These are phyloP conservation scores for Cheilosia vernalis DNA, from an alignment of 2,888 invertebrate species.

Conservation along the genomic window DNA sequence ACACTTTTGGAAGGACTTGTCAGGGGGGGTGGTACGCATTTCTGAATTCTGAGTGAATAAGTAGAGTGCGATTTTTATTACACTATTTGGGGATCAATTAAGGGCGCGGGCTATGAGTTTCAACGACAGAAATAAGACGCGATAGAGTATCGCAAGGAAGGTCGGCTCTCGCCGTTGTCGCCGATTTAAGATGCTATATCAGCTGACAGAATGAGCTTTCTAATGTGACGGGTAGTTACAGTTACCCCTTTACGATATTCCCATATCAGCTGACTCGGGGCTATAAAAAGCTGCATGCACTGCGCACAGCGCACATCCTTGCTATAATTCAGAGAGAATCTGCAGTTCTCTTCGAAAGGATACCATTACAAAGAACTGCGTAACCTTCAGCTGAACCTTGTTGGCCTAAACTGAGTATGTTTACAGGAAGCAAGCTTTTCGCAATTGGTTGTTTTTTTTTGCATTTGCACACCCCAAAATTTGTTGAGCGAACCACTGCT, in stretches of 20 bases:
- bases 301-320: conserved; percentile 34
- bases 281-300: conserved; percentile 31
- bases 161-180: neutral
- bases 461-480: conserved; percentile 65
- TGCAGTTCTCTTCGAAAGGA: conserved; percentile 5
- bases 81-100: conserved; percentile 63
- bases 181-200: neutral
- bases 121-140: conserved; percentile 2
- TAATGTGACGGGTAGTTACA: neutral
- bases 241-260: conserved; percentile 63
- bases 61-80: conserved; percentile 34
- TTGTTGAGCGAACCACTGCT: conserved; percentile 56
- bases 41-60: neutral
- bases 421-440: conserved; percentile 54
- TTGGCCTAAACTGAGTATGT: conserved; percentile 51
- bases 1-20: conserved; percentile 27
- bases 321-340: conserved; percentile 22
- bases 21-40: neutral
- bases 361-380: conserved; percentile 25
- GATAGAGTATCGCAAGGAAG: neutral
- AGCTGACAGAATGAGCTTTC: conserved; percentile 48
- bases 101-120: conserved; percentile 37
- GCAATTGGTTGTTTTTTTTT: conserved; percentile 27
- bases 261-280: conserved; percentile 53
- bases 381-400: conserved; percentile 71